phyloP scores from a whole-genome alignment of 2,113 vertebrate genomes.

The Felis chaus region DNA sequence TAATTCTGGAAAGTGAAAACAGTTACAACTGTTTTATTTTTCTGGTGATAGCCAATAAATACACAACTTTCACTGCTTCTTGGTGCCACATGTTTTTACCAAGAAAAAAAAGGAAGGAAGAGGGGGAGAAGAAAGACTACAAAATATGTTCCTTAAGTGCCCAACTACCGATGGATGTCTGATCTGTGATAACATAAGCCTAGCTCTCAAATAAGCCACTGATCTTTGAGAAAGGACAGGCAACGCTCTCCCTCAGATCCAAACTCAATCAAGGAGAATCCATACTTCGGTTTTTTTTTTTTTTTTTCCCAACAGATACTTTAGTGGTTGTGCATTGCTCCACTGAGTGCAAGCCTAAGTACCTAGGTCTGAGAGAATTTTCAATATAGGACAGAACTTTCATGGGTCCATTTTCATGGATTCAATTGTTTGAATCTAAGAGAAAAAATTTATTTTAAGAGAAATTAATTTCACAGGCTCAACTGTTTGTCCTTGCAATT shows the following conservation, averaged over 20 bases:
- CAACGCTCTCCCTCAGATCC: not conserved
- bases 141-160: not conserved
- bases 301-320: not conserved
- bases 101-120: not conserved
- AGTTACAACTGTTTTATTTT: not conserved
- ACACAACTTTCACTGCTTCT: not conserved
- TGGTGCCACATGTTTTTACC: not conserved
- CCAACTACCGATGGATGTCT: not conserved
- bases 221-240: not conserved
- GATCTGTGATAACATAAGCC: not conserved
- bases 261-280: not conserved
- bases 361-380: not conserved
- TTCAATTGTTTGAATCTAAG: not conserved
- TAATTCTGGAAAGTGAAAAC: not conserved
- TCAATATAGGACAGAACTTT: not conserved
- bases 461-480: not conserved
- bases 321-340: not conserved
- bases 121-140: not conserved
- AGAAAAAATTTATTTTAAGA: not conserved
- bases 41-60: not conserved
- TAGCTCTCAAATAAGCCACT: not conserved
- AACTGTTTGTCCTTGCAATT: not conserved
- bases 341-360: not conserved
- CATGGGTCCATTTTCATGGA: not conserved
- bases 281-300: not conserved